Base-by-base conservation (phyloP, 2,888 invertebrate genomes). In the Copidosoma aretas region DNA sequence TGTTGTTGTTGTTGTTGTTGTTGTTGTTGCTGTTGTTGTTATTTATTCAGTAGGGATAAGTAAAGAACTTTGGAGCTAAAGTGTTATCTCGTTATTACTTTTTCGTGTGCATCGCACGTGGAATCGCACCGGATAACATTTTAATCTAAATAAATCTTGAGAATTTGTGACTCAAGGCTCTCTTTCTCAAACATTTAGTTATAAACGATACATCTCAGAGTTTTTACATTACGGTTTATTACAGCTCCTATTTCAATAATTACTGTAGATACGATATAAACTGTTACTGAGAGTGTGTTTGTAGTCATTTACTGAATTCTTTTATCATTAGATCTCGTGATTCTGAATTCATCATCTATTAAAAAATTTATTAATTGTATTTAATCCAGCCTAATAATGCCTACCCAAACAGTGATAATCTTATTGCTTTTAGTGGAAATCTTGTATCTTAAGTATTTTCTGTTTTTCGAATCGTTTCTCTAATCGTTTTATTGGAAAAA, bases 271-370 rank as follows among this genome's bases (percentile, higher is more conserved):
- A 49, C 32, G 41, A 25, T 3, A 32, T 59, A 43, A 56, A 10
- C 24, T 64, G 57, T 59, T 39, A 65, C 46, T 61, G 32, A 43
- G 32, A 17, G 43, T 63, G 12, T 61, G 46, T 41, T 67, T 64
- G 19, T 32, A 32, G 32, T 63, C 62, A 66, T 66, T 25, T 66
- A 49, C 15, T 51, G 59, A 43, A 58, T 49, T 59, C n/a, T 62
- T 70, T 67, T 60, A 58, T 51, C 49, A 21, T 64, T 61, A 60
- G 61, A 64, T 70, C 67, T 67, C 53, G 64, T 53, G 2, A 70
- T 70, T 46, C 67, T 61, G 58, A 61, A 70, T 64, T 67, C 22
- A 64, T 64, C 64, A 53, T 65, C 58, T 54, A 32, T 67, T 64
- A 4, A 64, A 61, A 19, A 43, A 39, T 46, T 67, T 22, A 24